Conservation (phyloP, 2,888 invertebrate species). For the Allophyes oxyacanthae region DNA sequence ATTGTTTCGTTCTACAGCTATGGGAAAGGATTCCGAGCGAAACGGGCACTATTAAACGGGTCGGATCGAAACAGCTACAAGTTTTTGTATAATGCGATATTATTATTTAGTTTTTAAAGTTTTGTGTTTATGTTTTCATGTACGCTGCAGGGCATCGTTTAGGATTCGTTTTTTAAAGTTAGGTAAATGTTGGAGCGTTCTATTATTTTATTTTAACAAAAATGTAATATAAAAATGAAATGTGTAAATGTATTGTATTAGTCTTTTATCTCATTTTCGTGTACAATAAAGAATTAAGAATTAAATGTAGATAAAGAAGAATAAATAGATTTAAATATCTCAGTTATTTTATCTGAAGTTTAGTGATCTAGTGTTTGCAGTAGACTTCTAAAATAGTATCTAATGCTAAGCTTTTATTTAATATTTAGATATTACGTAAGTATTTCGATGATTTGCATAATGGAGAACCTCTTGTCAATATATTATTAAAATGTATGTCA, state of each 20-base stretch:
- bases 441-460: conserved; percentile 17
- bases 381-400: neutral
- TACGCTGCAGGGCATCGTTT: conserved; percentile 33
- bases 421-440: neutral
- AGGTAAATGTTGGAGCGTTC: conserved; percentile 11
- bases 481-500: conserved; percentile 12
- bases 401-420: conserved; percentile 7
- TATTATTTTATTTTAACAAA: conserved; percentile 2
- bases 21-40: conserved; percentile 72
- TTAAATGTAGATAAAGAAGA: neutral
- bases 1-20: conserved; percentile 75
- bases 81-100: conserved; percentile 53
- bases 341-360: neutral
- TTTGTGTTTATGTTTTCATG: conserved; percentile 39
- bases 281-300: too few relatives aligned
- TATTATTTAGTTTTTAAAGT: conserved; percentile 42
- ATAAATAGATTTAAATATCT: neutral
- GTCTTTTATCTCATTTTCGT: too few relatives aligned
- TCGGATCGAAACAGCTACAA: conserved; percentile 56
- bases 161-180: conserved; percentile 9
- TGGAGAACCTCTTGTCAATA: conserved; percentile 6
- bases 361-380: conserved; percentile 10
- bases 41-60: conserved; percentile 58
- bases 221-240: neutral
- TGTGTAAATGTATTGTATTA: too few relatives aligned